Evolutionary conservation across 2,113 vertebrate species (phyloP), one percentile per base, ranked within the genome.

Genomic region (Fregata magnificens): DNA sequence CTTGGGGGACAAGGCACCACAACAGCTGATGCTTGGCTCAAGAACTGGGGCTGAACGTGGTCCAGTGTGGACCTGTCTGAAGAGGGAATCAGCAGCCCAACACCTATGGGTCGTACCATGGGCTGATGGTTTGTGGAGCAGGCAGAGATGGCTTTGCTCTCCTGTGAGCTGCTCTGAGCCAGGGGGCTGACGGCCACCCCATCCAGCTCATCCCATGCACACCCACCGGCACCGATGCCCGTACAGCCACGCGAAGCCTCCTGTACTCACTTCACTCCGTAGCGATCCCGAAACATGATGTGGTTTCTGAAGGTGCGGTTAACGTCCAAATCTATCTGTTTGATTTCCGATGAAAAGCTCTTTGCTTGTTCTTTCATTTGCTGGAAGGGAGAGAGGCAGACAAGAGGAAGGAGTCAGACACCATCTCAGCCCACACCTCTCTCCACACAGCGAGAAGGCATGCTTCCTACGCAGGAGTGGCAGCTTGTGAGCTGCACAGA

Each of bases 241-340:
- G 0, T 8, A 32, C 3, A 72, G 69, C 55, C 45, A 22, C 1
- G 0, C 4, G 5, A 70, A 76, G 34, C 38, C 31, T 47, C 24
- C 32, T 1, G 3, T 58, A 98, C 99, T 98, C 97, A 99, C 99
- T 99, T 99, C 94, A 99, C 99, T 92, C 99, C 99, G 6, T 99
- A 99, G 93, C 99, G 99, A 44, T 99, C 99, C 97, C 98, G 99
- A 80, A 99, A 99, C 99, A 99, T 99, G 96, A 99, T 99, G 96
- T 99, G 99, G 97, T 99, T 99, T 62, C 99, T 98, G 96, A 99
- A 99, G 47, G 99, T 99, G 88, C 99, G 98, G 97, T 99, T 99
- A 71, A 99, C 98, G 3, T 99, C 99, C 72, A 99, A 85, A 88
- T 99, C 99, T 10, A 99, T 99, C 97, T 99, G 99, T 92, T 99